Evolutionary conservation across 2,797 vertebrate species (phyloP), one percentile per base, ranked within the genome.

Genomic region (Ispidina lecontei): DNA sequence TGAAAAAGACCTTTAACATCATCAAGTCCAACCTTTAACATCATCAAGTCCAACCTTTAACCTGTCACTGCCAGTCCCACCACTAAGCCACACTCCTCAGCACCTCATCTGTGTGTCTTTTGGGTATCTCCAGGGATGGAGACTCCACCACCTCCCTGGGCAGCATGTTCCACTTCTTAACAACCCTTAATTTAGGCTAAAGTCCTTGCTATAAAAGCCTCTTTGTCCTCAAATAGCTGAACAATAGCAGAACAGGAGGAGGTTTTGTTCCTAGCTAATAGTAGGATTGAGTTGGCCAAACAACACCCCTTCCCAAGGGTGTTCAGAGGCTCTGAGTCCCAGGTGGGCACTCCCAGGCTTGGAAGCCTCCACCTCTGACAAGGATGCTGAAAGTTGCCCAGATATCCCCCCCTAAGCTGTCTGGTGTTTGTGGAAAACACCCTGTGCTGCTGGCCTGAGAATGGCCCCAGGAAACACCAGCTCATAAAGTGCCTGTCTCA

Each of bases 391-490:
- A 33, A 14, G 22, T 17, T 59, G 31, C 19, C 39, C 44, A 33
- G 46, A 13, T 12, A 14, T 51, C 15, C 22, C 14, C 20, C 47
- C 33, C 52, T 9, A 4, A 18, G 22, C 31, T 8, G 19, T 8
- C 33, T 9, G 47, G 20, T 46, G 8, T 21, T 12, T 29, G 33
- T 33, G 18, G 29, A n/a, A 12, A n/a, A 20, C 69, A n/a, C 69
- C 33, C 46, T 37, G 7, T 0, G 6, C 9, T 14, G 44, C 5
- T 2, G 25, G 8, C 14, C 63, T 31, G 19, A 1, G 6, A 21
- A 4, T 13, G n/a, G 26, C 35, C 29, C 7, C 22, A 31, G 39
- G 59, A 47, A 44, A 28, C 35, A 33, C 33, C 55, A 21, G 39
- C 25, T 51, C 29, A 4, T 41, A 22, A 58, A 37, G 8, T 8